Base-by-base conservation (phyloP, 2,888 invertebrate species). In the Isotomurus palustris region DNA sequence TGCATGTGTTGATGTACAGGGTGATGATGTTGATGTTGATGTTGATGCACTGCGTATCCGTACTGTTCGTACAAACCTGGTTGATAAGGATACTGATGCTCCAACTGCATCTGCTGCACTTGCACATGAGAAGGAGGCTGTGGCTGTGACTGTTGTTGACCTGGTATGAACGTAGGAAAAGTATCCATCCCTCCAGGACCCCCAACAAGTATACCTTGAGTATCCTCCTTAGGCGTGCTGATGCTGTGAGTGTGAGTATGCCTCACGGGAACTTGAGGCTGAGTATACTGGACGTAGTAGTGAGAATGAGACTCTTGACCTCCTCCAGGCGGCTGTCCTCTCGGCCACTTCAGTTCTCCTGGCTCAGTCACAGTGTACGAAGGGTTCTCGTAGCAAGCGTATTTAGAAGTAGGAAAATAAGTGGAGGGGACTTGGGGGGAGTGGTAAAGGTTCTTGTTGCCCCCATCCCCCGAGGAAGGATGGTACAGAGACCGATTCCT, bases 61-160 rank as follows among this genome's bases (percentile, higher is more conserved):
- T 6, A 75, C 72, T 56, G 77, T 76, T 32, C 32, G 36, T 49
- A 32, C 24, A 49, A 14, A n/a, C n/a, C n/a, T n/a, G n/a, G n/a
- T n/a, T n/a, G n/a, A n/a, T n/a, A n/a, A 24, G 43, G 21, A 43
- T 22, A 43, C 43, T 43, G 22, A 22, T 19, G 12, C 43, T 43
- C 43, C 14, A 43, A 22, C 24, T 10, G 8, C 6, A 22, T 22
- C 8, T 8, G 14, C 14, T 32, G 32, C 43, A 22, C 12, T 12
- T 12, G 43, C 14, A 22, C 22, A 22, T 22, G 43, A 21, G 24
- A 22, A 22, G 21, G 43, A n/a, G n/a, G n/a, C n/a, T n/a, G n/a
- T n/a, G n/a, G n/a, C n/a, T n/a, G n/a, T n/a, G n/a, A n/a, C 4
- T 22, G 21, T 22, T 19, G 3, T 43, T 43, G 43, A 17, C 22